A percentile compares a stretch with the other conserved stretches of the same genome.
Conservation (phyloP, 2,113 vertebrate species). For the Oriolus oriolus region DNA sequence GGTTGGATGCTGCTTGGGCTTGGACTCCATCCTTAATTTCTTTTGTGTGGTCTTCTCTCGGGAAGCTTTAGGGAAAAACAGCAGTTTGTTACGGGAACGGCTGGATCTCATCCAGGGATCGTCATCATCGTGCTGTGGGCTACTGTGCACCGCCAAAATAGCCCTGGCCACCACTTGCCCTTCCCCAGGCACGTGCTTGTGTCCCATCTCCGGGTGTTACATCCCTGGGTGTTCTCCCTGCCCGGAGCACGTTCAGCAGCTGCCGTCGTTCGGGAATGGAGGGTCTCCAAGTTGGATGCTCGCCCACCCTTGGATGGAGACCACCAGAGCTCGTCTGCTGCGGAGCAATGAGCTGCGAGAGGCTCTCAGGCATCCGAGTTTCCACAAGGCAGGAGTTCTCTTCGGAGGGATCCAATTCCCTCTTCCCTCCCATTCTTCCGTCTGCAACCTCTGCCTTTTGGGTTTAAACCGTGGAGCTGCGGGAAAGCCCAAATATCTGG, state of each 20-base stretch:
- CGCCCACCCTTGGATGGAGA: neutral
- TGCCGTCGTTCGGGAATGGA: accelerated
- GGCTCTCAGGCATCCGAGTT: neutral
- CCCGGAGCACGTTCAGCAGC: accelerated
- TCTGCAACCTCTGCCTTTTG: neutral
- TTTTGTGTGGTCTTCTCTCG: neutral
- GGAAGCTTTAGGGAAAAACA: neutral
- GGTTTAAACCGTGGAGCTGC: neutral
- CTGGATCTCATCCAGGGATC: neutral
- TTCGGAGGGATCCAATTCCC: neutral
- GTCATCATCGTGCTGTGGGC: neutral
- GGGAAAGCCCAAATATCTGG: neutral
- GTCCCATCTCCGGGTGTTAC: accelerated
- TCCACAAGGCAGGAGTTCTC: neutral
- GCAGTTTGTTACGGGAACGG: neutral
- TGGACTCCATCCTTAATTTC: neutral
- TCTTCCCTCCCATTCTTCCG: neutral
- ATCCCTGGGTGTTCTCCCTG: neutral
- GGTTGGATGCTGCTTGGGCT: neutral
- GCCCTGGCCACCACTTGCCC: neutral
- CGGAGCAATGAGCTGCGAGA: neutral
- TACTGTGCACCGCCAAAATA: neutral
- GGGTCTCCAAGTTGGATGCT: neutral
- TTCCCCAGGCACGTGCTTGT: neutral
- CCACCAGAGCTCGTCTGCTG: neutral